Percentiles rank a stretch among this genome's conserved stretches.
phyloP scores from a whole-genome alignment of 1,140 invertebrate species.

The Agrilus planipennis region DNA sequence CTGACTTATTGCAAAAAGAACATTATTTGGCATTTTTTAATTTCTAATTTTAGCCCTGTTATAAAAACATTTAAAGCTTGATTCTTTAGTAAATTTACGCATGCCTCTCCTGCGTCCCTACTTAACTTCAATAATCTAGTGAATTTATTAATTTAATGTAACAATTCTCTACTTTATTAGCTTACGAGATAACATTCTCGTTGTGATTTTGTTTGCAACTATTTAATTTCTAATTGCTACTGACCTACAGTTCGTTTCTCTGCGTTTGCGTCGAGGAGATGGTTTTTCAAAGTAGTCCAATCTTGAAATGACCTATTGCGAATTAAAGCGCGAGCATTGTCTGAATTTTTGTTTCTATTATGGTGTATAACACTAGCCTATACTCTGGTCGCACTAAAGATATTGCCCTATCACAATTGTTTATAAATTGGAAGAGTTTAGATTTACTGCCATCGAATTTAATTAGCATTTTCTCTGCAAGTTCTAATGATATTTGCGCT shows the following conservation, averaged over 20 bases:
- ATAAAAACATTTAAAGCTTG: no score
- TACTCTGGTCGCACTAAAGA: conserved; percentile 5
- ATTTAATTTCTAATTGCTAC: conserved; percentile 23
- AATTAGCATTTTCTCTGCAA: no score
- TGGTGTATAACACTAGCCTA: conserved; percentile 10
- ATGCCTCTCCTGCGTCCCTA: no score
- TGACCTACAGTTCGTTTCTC: conserved; percentile 19
- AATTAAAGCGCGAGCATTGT: conserved; percentile 17
- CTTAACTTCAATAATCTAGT: no score
- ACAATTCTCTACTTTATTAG: conserved; percentile 18
- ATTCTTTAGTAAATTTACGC: no score
- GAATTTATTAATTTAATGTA: no score
- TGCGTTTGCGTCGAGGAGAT: conserved; percentile 17
- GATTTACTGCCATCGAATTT: conserved; percentile 9
- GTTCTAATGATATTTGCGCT: no score
- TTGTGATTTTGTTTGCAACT: conserved; percentile 17
- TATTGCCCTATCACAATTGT: no score
- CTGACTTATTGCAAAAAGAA: no score
- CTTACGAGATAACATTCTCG: conserved; percentile 17
- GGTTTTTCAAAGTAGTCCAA: conserved; percentile 15
- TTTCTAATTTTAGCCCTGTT: no score
- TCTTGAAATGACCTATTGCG: conserved; percentile 17
- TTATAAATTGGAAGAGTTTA: conserved; percentile 10
- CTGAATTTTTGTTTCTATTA: no score
- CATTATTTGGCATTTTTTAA: no score